A percentile compares a stretch with the other conserved stretches of the same genome.
Conservation (phyloP, 2,113 vertebrate genomes). For the Sturnus vulgaris region DNA sequence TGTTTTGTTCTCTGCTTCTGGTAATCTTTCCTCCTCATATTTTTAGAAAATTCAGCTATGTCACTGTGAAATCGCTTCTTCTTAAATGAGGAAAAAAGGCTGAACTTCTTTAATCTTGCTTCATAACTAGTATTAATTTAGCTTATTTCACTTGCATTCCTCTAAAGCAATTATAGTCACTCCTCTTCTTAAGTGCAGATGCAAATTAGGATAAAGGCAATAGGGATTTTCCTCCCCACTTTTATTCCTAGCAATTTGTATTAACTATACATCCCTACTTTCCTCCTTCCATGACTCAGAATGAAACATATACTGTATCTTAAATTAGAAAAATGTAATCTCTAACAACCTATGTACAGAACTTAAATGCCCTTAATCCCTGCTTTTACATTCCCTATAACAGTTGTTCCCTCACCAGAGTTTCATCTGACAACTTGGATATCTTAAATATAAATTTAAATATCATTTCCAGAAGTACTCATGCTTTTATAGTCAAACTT, state of each 20-base stretch:
- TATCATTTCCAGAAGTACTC: not conserved
- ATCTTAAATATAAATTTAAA: not conserved
- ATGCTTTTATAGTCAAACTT: not conserved
- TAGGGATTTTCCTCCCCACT: not conserved
- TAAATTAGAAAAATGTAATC: conserved; percentile 37
- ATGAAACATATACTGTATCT: not conserved
- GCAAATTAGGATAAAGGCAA: conserved; percentile 50
- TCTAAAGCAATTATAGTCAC: conserved; percentile 23
- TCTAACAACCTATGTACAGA: not conserved
- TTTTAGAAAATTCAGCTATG: conserved; percentile 12
- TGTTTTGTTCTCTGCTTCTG: not conserved
- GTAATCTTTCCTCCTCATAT: not conserved
- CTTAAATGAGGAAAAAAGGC: not conserved
- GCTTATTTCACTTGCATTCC: not conserved
- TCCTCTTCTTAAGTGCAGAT: conserved; percentile 31
- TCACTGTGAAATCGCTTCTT: conserved; percentile 25
- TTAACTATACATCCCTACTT: not conserved
- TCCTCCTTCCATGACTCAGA: not conserved
- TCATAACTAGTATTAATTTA: conserved; percentile 32
- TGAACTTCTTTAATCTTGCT: conserved; percentile 21
- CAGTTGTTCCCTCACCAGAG: not conserved
- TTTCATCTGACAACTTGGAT: not conserved
- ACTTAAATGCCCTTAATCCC: not conserved
- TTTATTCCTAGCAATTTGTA: conserved; percentile 23
- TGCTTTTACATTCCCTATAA: not conserved